Percentiles rank a stretch among this genome's conserved stretches.
Evolutionary conservation across 1,140 invertebrate genomes (phyloP).

Genomic region (Drusus annulatus): DNA sequence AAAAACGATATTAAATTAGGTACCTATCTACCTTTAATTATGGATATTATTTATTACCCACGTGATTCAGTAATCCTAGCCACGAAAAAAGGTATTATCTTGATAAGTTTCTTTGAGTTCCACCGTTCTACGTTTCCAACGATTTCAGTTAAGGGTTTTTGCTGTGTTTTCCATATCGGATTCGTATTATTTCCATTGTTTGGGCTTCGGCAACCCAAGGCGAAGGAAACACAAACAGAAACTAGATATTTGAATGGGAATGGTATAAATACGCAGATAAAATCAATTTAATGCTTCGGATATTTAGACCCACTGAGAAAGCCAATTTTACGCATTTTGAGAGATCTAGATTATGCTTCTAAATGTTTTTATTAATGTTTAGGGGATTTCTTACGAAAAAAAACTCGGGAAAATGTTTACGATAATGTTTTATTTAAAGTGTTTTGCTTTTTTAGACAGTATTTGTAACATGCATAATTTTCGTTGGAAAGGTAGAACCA

Average conservation of each 20-base stretch:
- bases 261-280: not conserved
- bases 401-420: too few relatives aligned
- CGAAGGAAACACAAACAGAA: not conserved
- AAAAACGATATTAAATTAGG: too few relatives aligned
- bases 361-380: not conserved
- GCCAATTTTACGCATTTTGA: not conserved
- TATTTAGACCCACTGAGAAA: not conserved
- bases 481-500: too few relatives aligned
- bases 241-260: not conserved
- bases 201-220: not conserved
- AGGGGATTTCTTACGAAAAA: too few relatives aligned
- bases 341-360: not conserved
- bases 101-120: too few relatives aligned
- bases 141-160: not conserved
- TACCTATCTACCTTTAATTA: too few relatives aligned
- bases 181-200: conserved; percentile 15
- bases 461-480: too few relatives aligned
- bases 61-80: too few relatives aligned
- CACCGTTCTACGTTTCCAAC: not conserved
- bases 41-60: too few relatives aligned
- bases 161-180: conserved; percentile 17
- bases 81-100: too few relatives aligned
- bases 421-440: too few relatives aligned
- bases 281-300: not conserved
- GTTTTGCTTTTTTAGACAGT: too few relatives aligned